These are phyloP conservation scores for Habroteleia sp. DNA, from an alignment of 2,888 invertebrate species.

Conservation along the genomic window DNA sequence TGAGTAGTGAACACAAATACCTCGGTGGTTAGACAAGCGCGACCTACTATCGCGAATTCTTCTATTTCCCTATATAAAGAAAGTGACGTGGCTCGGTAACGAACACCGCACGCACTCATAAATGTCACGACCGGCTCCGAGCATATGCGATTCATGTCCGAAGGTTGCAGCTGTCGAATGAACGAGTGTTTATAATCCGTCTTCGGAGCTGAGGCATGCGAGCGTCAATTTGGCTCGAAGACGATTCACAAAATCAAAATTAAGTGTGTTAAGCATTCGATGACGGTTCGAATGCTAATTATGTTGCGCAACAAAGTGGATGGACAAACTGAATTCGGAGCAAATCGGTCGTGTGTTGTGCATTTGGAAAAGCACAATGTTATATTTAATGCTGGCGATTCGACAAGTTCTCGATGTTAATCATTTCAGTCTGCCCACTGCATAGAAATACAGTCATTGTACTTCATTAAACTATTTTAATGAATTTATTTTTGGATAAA, in stretches of 20 bases:
- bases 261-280: constrained; percentile 12
- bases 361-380: no score
- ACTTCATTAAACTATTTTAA: no score
- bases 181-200: constrained; percentile 26
- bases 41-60: constrained; percentile 56
- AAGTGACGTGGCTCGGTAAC: constrained; percentile 61
- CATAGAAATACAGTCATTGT: no score
- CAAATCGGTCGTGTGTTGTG: no score
- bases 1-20: constrained; percentile 56
- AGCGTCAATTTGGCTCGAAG: constrained; percentile 29
- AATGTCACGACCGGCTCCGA: constrained; percentile 66
- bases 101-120: constrained; percentile 58
- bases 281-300: constrained; percentile 18
- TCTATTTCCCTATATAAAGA: constrained; percentile 67
- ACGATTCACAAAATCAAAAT: constrained; percentile 26
- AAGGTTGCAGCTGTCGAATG: constrained; percentile 40
- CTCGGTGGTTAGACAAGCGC: constrained; percentile 46
- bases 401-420: no score
- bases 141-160: constrained; percentile 39
- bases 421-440: no score
- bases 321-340: constrained; percentile 6
- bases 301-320: constrained; percentile 5
- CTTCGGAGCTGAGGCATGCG: constrained; percentile 13
- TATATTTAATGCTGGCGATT: no score
- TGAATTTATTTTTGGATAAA: no score